A percentile compares a stretch with the other conserved stretches of the same genome.
These are phyloP conservation scores for Mellivora capensis DNA, from an alignment of 2,113 vertebrate species.

Conservation along the genomic window DNA sequence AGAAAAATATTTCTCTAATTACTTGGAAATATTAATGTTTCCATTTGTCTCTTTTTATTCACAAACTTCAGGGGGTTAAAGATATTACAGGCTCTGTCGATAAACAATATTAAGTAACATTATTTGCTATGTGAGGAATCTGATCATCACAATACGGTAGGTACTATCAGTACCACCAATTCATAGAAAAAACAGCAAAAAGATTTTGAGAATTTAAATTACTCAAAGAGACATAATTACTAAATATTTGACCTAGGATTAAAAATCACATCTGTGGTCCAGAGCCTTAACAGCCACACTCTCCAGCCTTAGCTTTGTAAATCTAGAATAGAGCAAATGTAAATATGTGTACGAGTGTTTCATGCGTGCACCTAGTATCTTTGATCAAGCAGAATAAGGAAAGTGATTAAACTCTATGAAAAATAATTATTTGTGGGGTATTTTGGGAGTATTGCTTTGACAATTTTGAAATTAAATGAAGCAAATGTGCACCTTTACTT, in stretches of 20 bases:
- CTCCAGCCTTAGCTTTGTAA: not conserved
- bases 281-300: not conserved
- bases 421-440: not conserved
- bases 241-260: not conserved
- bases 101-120: not conserved
- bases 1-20: not conserved
- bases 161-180: not conserved
- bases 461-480: not conserved
- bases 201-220: not conserved
- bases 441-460: not conserved
- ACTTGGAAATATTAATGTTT: not conserved
- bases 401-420: not conserved
- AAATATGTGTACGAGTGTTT: not conserved
- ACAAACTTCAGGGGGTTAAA: not conserved
- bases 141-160: not conserved
- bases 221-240: not conserved
- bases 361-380: not conserved
- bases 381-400: not conserved
- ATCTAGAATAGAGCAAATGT: not conserved
- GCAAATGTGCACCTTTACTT: not conserved
- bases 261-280: not conserved
- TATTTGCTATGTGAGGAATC: not conserved
- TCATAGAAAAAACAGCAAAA: not conserved
- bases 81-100: not conserved
- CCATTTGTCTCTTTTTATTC: not conserved